phyloP scores from a whole-genome alignment of 2,888 invertebrate genomes.

The Drosophila fungiperda region DNA sequence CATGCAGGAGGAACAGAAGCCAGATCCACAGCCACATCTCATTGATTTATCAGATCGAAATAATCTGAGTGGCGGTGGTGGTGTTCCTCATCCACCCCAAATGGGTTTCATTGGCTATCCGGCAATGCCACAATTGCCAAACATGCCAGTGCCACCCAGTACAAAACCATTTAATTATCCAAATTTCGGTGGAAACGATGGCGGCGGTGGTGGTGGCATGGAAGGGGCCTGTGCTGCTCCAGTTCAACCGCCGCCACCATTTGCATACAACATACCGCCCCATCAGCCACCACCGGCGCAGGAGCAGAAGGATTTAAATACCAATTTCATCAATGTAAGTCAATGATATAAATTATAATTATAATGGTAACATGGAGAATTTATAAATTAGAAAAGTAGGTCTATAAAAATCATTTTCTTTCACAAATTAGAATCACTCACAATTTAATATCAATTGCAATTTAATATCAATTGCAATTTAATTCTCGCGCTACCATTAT shows the following conservation, averaged over 20 bases:
- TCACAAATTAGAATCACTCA: not conserved
- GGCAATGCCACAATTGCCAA: constrained; percentile 88
- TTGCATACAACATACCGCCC: constrained; percentile 87
- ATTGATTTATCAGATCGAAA: constrained; percentile 89
- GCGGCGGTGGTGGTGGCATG: constrained; percentile 78
- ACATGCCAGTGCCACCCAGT: constrained; percentile 86
- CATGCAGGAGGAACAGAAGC: constrained; percentile 89
- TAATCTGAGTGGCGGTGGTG: constrained; percentile 86
- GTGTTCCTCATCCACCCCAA: constrained; percentile 87
- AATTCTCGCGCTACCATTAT: not conserved
- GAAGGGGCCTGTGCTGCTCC: constrained; percentile 76
- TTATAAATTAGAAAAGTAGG: constrained; percentile 2
- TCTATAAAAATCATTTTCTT: not conserved
- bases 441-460: not conserved
- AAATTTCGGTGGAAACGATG: constrained; percentile 78
- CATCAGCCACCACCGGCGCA: constrained; percentile 69
- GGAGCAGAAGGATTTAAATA: constrained; percentile 88
- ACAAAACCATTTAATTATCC: constrained; percentile 89
- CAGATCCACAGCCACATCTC: constrained; percentile 86
- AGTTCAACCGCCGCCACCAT: constrained; percentile 70
- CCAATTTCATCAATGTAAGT: constrained; percentile 85
- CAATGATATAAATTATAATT: constrained; percentile 69
- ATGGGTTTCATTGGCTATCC: constrained; percentile 94
- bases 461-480: not conserved
- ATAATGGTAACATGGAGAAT: not conserved